These are phyloP conservation scores for Tachina lurida DNA, from an alignment of 2,888 invertebrate species.

Conservation along the genomic window DNA sequence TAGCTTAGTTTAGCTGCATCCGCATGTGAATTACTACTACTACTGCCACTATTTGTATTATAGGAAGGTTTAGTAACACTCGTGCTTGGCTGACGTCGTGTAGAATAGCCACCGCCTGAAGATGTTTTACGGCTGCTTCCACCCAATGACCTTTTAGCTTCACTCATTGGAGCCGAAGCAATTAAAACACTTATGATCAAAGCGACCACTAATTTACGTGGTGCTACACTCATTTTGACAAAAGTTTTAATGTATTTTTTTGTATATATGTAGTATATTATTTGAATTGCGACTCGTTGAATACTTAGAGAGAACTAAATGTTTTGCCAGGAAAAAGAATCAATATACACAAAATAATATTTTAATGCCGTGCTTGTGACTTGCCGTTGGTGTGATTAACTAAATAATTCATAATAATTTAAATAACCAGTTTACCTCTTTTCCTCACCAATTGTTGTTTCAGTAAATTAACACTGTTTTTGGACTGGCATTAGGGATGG, in stretches of 20 bases:
- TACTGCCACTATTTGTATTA: constrained; percentile 72
- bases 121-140: constrained; percentile 78
- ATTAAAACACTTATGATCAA: constrained; percentile 38
- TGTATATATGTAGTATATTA: not conserved
- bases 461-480: constrained; percentile 40
- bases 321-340: constrained; percentile 8
- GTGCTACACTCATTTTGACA: constrained; percentile 42
- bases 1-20: constrained; percentile 81
- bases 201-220: constrained; percentile 54
- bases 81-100: constrained; percentile 74
- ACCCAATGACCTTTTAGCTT: constrained; percentile 77
- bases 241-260: not conserved
- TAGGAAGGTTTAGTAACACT: constrained; percentile 80
- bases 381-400: constrained; percentile 25
- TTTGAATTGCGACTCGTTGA: constrained; percentile 30
- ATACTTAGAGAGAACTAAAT: constrained; percentile 33
- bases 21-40: constrained; percentile 78
- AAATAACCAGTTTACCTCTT: constrained; percentile 68
- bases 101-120: constrained; percentile 72
- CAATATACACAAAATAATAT: not conserved
- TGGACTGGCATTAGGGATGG: constrained; percentile 19
- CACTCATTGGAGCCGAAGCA: constrained; percentile 64
- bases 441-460: constrained; percentile 21
- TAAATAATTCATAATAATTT: constrained; percentile 64
- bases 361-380: constrained; percentile 58